A percentile compares a stretch with the other conserved stretches of the same genome.
Conservation (phyloP, 2,888 invertebrate genomes). For the Cetonia aurata region DNA sequence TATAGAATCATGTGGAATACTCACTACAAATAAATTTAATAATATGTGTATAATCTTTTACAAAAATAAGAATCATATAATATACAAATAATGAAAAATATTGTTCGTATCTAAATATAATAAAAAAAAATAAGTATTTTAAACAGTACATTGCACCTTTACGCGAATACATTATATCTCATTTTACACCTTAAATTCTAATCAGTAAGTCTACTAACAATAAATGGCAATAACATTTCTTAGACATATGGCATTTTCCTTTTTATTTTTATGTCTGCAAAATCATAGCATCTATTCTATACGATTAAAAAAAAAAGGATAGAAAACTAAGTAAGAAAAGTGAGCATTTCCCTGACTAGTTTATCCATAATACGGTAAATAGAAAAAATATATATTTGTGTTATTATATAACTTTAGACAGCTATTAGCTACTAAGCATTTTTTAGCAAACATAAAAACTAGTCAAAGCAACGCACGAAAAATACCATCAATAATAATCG, state of each 20-base stretch:
- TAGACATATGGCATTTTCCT: constrained; percentile 39
- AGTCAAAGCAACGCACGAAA: constrained; percentile 30
- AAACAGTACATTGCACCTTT: constrained; percentile 45
- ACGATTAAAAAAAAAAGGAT: too few relatives aligned
- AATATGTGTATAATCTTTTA: constrained; percentile 35
- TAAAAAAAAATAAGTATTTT: constrained; percentile 44
- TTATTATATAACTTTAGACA: neutral
- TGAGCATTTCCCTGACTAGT: too few relatives aligned
- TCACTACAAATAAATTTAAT: constrained; percentile 35
- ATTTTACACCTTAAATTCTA: constrained; percentile 39
- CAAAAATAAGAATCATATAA: constrained; percentile 38
- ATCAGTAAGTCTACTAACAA: constrained; percentile 45
- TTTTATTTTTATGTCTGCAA: neutral
- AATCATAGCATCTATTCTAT: too few relatives aligned
- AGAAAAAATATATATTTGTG: neutral
- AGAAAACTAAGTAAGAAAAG: too few relatives aligned
- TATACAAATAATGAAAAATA: constrained; percentile 39
- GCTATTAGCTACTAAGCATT: neutral
- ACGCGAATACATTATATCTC: constrained; percentile 32
- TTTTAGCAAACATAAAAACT: constrained; percentile 16
- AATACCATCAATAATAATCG: neutral
- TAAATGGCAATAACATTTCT: constrained; percentile 45
- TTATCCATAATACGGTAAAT: too few relatives aligned
- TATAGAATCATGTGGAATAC: constrained; percentile 37
- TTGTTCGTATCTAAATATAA: constrained; percentile 19